Evolutionary conservation across 2,888 invertebrate genomes (phyloP).

Genomic region (Sphaerophoria rueppellii): DNA sequence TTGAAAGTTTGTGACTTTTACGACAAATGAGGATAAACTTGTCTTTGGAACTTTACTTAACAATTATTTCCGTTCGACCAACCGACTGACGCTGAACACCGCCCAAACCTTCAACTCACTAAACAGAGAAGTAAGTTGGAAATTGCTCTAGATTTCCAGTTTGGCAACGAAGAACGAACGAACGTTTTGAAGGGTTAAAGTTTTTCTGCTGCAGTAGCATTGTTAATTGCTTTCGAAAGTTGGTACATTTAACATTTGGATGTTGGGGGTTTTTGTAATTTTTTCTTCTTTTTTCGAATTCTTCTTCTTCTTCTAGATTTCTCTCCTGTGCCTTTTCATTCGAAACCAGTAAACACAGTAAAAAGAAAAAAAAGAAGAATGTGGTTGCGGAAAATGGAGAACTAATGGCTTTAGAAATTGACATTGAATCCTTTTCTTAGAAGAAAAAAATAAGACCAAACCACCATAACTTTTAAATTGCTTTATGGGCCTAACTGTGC

Average conservation of each 20-base stretch:
- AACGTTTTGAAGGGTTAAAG: constrained; percentile 43
- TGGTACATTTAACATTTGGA: constrained; percentile 52
- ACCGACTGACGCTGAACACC: background rate
- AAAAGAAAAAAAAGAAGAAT: background rate
- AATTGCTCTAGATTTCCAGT: constrained; percentile 50
- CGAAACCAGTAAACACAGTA: background rate
- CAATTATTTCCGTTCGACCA: background rate
- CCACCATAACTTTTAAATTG: constrained; percentile 22
- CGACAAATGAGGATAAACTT: constrained; percentile 58
- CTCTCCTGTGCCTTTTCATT: background rate
- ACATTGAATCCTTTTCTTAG: constrained; percentile 21
- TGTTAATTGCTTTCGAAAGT: constrained; percentile 63
- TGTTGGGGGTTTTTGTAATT: constrained; percentile 1
- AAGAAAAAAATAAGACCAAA: background rate
- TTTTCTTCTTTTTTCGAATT: constrained; percentile 4
- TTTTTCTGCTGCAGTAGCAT: constrained; percentile 64
- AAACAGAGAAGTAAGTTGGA: constrained; percentile 38
- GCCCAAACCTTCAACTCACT: background rate
- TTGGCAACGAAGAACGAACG: background rate
- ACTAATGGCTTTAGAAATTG: constrained; percentile 25
- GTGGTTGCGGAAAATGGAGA: constrained; percentile 27
- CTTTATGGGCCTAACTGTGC: background rate
- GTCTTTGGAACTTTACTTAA: constrained; percentile 34
- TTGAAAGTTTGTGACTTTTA: constrained; percentile 37
- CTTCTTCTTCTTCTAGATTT: background rate